Conservation (phyloP, 2,888 invertebrate species). For the Chrysolina oricalcia region DNA sequence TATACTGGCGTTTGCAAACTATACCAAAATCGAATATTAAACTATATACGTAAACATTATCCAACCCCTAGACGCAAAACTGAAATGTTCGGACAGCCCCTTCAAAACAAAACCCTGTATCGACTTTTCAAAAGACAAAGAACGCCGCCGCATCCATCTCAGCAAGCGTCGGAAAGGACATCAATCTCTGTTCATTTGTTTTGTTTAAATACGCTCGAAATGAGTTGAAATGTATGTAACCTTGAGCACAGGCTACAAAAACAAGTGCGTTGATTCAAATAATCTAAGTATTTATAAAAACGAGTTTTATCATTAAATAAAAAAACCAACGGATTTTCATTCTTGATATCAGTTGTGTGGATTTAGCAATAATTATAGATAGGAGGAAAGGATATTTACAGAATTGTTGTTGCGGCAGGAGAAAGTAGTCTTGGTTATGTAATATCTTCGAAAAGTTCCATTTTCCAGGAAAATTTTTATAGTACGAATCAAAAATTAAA, state of each 20-base stretch:
- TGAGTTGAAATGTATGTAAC: background rate
- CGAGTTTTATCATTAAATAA: conserved; percentile 1
- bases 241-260: conserved; percentile 15
- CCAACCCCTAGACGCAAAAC: background rate
- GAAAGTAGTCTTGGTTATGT: background rate
- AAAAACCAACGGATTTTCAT: conserved; percentile 21
- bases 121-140: conserved; percentile 2
- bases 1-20: conserved; percentile 1
- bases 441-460: too few relatives aligned
- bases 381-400: background rate
- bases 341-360: conserved; percentile 50
- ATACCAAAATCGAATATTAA: background rate
- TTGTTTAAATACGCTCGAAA: background rate
- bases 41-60: background rate
- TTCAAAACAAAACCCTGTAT: conserved; percentile 21
- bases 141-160: background rate
- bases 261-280: background rate
- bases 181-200: conserved; percentile 14
- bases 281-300: background rate
- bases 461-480: too few relatives aligned
- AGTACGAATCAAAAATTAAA: too few relatives aligned
- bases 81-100: background rate
- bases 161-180: conserved; percentile 1
- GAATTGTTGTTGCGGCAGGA: conserved; percentile 8
- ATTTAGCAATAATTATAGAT: conserved; percentile 47